Conservation (phyloP, 2,113 vertebrate genomes). For the Crotalus horridus region DNA sequence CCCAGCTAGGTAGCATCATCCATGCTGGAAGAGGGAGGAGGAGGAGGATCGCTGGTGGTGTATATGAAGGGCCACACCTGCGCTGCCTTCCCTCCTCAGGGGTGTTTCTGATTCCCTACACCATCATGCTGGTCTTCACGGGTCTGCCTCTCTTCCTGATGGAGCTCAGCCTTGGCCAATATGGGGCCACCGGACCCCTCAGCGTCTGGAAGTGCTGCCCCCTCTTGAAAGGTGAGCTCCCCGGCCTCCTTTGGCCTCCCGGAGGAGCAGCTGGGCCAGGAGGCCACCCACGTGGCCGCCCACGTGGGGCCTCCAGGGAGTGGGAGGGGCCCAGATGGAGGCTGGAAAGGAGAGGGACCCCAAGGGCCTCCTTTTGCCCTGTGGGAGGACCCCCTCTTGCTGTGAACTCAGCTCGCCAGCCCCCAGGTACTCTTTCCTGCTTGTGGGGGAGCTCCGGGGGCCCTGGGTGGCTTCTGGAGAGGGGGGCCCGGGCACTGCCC, state of each 20-base stretch:
- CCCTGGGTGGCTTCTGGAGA: background rate
- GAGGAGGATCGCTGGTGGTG: background rate
- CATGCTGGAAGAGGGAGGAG: no score
- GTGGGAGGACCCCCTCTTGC: background rate
- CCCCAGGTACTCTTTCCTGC: background rate
- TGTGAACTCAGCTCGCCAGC: background rate
- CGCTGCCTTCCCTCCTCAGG: constrained; percentile 61
- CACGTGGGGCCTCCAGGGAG: background rate
- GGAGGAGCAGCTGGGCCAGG: background rate
- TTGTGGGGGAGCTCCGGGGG: background rate
- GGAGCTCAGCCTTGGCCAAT: constrained; percentile 84
- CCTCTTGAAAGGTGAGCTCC: constrained; percentile 75
- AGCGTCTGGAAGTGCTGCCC: constrained; percentile 84
- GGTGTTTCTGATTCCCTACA: constrained; percentile 81
- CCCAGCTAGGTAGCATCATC: no score
- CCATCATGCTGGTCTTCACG: constrained; percentile 78
- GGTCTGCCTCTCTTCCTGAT: constrained; percentile 83
- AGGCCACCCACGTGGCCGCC: no score
- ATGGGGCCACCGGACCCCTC: constrained; percentile 75
- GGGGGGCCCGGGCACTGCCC: background rate
- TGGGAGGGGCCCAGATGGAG: background rate
- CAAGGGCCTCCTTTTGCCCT: background rate
- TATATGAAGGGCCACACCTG: background rate
- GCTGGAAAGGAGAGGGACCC: background rate
- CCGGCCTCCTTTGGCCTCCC: background rate